Conservation (phyloP, 1,140 invertebrate genomes). For the Callitettix versicolor region DNA sequence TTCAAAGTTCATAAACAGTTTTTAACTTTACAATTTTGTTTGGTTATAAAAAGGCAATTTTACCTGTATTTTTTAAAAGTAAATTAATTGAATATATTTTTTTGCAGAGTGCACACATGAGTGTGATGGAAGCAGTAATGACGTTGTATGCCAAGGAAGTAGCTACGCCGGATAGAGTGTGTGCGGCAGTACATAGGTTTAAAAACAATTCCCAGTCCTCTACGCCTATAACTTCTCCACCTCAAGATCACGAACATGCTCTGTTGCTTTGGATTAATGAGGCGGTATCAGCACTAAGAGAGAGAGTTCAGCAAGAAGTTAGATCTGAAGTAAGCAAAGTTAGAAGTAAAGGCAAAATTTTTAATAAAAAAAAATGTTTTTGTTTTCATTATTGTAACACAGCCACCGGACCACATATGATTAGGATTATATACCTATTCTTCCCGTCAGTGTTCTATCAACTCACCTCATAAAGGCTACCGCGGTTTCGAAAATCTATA, state of each 20-base stretch:
- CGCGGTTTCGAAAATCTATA: too few species aligned
- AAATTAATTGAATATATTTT: too few species aligned
- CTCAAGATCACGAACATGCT: slow-evolving; percentile 71
- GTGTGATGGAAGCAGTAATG: slow-evolving; percentile 96
- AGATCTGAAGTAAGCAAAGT: background rate
- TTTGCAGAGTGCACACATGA: slow-evolving; percentile 84
- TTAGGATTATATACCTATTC: too few species aligned
- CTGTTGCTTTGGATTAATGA: slow-evolving; percentile 87
- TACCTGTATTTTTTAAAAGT: too few species aligned
- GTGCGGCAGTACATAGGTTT: slow-evolving; percentile 72
- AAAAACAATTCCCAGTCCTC: slow-evolving; percentile 28
- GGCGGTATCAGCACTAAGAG: slow-evolving; percentile 63
- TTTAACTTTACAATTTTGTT: too few species aligned
- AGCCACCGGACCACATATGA: too few species aligned
- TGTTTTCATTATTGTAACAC: too few species aligned
- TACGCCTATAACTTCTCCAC: slow-evolving; percentile 39
- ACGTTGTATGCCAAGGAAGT: slow-evolving; percentile 87
- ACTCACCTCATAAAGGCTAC: too few species aligned
- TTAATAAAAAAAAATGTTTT: background rate
- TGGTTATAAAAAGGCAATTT: too few species aligned
- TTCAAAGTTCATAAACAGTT: too few species aligned
- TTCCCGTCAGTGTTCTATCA: too few species aligned
- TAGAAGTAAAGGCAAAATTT: slow-evolving; percentile 22
- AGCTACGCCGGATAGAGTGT: slow-evolving; percentile 76
- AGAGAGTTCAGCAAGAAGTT: slow-evolving; percentile 42